Conservation (phyloP, 2,888 invertebrate genomes). For the Strigamia transsilvanica region DNA sequence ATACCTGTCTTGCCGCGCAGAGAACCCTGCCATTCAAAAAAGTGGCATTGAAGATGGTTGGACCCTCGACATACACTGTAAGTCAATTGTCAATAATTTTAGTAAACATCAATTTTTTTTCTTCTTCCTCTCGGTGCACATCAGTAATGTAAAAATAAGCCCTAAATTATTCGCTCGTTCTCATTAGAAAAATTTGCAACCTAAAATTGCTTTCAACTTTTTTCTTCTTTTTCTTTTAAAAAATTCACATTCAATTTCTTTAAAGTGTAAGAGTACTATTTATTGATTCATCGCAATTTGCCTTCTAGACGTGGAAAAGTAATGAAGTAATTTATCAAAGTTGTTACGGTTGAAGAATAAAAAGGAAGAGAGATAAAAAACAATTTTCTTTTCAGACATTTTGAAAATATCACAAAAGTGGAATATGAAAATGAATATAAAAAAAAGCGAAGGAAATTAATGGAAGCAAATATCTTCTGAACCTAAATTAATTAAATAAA, state of each 20-base stretch:
- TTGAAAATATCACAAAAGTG: constrained; percentile 12
- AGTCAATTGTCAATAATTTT: constrained; percentile 54
- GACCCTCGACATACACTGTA: constrained; percentile 59
- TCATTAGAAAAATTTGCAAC: constrained; percentile 6
- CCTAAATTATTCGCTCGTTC: background rate
- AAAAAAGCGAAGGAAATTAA: background rate
- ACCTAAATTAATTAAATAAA: background rate
- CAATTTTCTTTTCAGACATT: background rate
- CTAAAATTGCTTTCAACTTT: background rate
- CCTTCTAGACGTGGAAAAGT: constrained; percentile 43
- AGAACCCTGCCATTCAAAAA: constrained; percentile 58
- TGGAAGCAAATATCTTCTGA: background rate
- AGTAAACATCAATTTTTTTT: background rate
- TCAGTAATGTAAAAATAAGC: background rate
- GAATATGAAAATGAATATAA: background rate
- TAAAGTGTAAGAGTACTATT: background rate
- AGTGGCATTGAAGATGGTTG: constrained; percentile 59
- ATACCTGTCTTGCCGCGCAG: constrained; percentile 59
- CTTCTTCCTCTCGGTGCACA: background rate
- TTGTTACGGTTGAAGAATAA: constrained; percentile 31
- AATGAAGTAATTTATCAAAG: constrained; percentile 46
- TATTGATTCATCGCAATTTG: constrained; percentile 36
- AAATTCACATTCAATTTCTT: background rate
- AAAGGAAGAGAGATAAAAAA: constrained; percentile 28
- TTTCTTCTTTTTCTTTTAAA: background rate